These are phyloP conservation scores for Indicator indicator DNA, from an alignment of 2,113 vertebrate species.

Conservation along the genomic window DNA sequence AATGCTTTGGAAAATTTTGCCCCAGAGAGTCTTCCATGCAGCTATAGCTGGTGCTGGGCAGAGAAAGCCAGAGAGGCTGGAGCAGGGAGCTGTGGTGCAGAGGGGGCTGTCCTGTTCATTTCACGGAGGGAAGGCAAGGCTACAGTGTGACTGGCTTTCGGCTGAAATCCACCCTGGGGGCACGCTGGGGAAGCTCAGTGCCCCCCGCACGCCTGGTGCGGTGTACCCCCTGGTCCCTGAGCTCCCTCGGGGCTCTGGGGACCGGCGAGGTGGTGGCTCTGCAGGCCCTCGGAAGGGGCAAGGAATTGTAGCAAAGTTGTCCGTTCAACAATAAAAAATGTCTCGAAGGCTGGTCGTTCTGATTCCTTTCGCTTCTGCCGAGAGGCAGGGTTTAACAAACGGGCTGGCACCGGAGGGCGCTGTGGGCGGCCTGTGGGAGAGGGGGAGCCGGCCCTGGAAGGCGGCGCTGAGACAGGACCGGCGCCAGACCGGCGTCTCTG, in stretches of 20 bases:
- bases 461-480: not conserved
- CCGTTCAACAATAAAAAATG: constrained; percentile 43
- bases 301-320: not conserved
- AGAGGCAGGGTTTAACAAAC: fast-evolving
- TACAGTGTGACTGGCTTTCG: not conserved
- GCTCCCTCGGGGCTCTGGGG: fast-evolving
- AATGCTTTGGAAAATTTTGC: constrained; percentile 46
- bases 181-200: fast-evolving
- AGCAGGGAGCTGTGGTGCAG: not conserved
- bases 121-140: not conserved
- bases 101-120: constrained; percentile 24
- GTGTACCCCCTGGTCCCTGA: fast-evolving
- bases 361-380: fast-evolving
- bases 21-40: not conserved
- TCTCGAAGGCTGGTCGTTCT: not conserved
- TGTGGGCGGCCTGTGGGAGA: not conserved
- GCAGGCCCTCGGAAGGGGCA: not conserved
- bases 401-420: fast-evolving
- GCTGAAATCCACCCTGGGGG: fast-evolving
- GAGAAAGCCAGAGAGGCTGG: fast-evolving
- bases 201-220: fast-evolving
- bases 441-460: fast-evolving
- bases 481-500: fast-evolving
- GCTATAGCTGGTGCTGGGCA: not conserved
- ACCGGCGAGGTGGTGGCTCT: fast-evolving